Evolutionary conservation across 2,888 invertebrate genomes (phyloP), one percentile per base, ranked within the genome.

Genomic region (Agrilus mali): DNA sequence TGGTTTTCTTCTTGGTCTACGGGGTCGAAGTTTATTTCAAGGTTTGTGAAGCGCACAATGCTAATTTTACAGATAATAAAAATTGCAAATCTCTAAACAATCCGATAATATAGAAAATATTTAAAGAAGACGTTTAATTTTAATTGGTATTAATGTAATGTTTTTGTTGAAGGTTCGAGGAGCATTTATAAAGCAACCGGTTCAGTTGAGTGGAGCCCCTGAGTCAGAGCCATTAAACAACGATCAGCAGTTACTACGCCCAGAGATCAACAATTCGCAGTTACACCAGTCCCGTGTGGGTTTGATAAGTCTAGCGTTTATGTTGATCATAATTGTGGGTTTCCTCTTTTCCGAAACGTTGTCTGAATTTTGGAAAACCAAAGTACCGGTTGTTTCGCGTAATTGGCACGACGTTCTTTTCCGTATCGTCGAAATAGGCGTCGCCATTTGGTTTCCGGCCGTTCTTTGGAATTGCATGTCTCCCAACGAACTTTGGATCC

Each of bases 381-480:
- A 90, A 86, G 63, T 59, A 33, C 90, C 92, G 33, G 79, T 93
- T 38, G 79, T 87, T 54, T 89, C 89, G 17, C 81, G 92, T 57
- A 93, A 93, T 69, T 87, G 87, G 78, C 89, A 93, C 70, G 90
- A 92, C 68, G 74, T 93, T 53, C 81, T 90, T 53, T 93, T 93
- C 69, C 83, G 92, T 6, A 74, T 89, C 42, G 87, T 86, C 38
- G 94, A 94, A 74, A 86, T 93, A 55, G 93, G 92, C 7, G 90
- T 92, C 46, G 88, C 88, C 55, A 70, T 94, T 59, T 94, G 93
- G 93, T 94, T 93, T 69, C 92, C 93, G 31, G 93, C 93, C 65
- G 92, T 92, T 41, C 73, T 94, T 53, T 94, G 94, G 94, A 94
- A 94, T 71, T 92, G 88, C 53, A 89, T 90, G 79, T 86, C 86